phyloP scores from a whole-genome alignment of 2,888 invertebrate species.

The Tethea ocularis region DNA sequence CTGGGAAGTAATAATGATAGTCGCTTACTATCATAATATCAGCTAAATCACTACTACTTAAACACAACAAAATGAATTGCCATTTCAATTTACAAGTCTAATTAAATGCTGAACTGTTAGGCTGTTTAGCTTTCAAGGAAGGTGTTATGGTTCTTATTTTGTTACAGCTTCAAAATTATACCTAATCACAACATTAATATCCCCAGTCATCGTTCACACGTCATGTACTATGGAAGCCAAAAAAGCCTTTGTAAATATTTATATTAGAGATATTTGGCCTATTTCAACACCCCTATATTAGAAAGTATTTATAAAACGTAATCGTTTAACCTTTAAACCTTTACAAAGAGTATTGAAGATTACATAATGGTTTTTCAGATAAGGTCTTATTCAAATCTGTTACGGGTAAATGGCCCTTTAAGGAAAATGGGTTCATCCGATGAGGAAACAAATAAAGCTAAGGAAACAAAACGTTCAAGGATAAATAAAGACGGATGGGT shows the following conservation, averaged over 20 bases:
- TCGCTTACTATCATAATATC: no score
- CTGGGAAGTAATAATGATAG: neutral
- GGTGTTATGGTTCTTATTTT: no score
- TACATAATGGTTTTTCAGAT: conserved; percentile 40
- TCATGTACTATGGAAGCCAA: neutral
- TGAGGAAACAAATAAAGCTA: conserved; percentile 32
- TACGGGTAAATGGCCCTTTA: conserved; percentile 55
- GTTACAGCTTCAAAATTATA: no score
- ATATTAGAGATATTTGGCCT: neutral
- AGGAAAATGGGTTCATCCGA: conserved; percentile 65
- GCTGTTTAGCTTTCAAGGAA: no score
- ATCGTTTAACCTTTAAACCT: neutral
- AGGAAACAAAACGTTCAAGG: conserved; percentile 24
- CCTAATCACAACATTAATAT: no score
- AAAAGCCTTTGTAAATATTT: neutral
- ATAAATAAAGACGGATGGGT: conserved; percentile 29
- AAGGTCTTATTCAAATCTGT: conserved; percentile 52
- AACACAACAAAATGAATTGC: neutral
- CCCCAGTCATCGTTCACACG: no score
- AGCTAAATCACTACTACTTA: no score
- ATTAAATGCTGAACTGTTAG: no score
- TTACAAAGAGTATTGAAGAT: conserved; percentile 27
- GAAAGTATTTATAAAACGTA: conserved; percentile 1
- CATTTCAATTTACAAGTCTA: neutral
- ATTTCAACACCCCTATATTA: neutral